Evolutionary conservation across 1,140 invertebrate genomes (phyloP).

Genomic region (Drosophila littoralis): DNA sequence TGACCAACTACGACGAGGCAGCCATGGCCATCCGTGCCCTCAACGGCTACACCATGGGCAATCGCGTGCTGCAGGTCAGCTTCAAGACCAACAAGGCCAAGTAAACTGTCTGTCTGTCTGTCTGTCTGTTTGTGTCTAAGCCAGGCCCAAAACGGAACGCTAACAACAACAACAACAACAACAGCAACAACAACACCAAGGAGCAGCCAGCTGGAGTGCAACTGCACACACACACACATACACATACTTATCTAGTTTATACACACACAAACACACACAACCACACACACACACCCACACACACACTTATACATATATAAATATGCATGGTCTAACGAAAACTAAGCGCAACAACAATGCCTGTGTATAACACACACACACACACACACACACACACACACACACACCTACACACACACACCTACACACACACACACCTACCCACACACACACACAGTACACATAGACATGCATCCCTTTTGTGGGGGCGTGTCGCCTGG

Average conservation of each 20-base stretch:
- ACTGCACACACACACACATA: conserved; percentile 35
- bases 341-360: conserved; percentile 75
- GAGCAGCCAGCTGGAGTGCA: conserved; percentile 28
- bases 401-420: conserved; percentile 23
- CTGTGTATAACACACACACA: conserved; percentile 68
- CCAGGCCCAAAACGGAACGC: neutral
- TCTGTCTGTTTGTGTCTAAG: neutral
- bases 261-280: conserved; percentile 32
- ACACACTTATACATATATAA: conserved; percentile 68
- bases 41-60: conserved; percentile 98
- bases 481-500: conserved; percentile 20
- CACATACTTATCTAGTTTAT: conserved; percentile 42
- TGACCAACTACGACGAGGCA: conserved; percentile 99
- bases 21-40: conserved; percentile 98
- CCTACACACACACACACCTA: conserved; percentile 8
- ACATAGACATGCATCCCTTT: conserved; percentile 2
- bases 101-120: conserved; percentile 72
- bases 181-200: neutral
- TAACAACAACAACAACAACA: neutral
- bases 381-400: conserved; percentile 34
- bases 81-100: conserved; percentile 97
- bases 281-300: conserved; percentile 5
- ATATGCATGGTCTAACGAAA: conserved; percentile 77
- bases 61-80: conserved; percentile 98
- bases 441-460: neutral